Base-by-base conservation (phyloP, 2,888 invertebrate species). In the Caenorhabditis becei region DNA sequence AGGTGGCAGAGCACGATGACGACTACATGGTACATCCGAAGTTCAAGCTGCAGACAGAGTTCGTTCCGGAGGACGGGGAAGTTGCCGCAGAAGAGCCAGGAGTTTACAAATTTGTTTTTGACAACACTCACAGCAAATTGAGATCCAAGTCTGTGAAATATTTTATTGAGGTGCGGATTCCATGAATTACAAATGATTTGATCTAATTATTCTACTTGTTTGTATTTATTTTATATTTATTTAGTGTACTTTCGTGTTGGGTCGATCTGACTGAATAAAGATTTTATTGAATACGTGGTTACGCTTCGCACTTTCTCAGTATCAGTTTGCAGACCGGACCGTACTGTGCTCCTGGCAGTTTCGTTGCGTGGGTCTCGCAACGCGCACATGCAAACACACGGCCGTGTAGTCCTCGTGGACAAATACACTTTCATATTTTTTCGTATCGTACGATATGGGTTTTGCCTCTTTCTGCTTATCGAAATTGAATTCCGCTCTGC, bases 81-180 rank as follows among this genome's bases (percentile, higher is more conserved):
- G 87, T 88, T 2, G 41, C 35, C 5, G 86, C 87, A 1, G 82
- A 83, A 37, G 84, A 84, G 24, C 85, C 88, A 1, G 89, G 89
- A 28, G 78, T 87, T 5, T 89, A 89, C 79, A 87, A 88, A 61
- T 85, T 89, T n/a, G 81, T 85, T 5, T 89, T 89, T 65, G 89
- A 88, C 58, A 89, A 89, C 59, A 85, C 85, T 7, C 88, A 89
- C 65, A 86, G 88, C 44, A 86, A 83, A 49, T 59, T 87, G 18
- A 80, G 86, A 53, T 80, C 83, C 11, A 87, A 87, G 61, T 80
- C 77, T 11, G 63, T 87, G 47, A 75, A 77, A 23, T 87, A 86
- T 75, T 84, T 80, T 53, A 80, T 83, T 44, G 82, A 86, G 62
- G 67, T 77, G 4, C 53, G 80, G 47, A 63, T 70, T 26, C 49